Evolutionary conservation across 2,797 vertebrate genomes (phyloP).

Genomic region (Coendou prehensilis): DNA sequence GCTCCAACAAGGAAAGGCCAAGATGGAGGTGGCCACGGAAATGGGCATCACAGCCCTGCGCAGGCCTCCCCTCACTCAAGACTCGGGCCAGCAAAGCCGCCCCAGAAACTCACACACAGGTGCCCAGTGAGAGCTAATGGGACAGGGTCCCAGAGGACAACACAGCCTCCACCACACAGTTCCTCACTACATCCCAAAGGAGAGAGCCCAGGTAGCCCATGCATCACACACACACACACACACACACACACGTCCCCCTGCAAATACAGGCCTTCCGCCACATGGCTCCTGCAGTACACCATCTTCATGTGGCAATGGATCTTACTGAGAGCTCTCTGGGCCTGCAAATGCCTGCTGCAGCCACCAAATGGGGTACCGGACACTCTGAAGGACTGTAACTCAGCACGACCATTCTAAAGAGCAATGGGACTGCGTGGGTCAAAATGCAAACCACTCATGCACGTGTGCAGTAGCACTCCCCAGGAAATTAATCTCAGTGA

Average conservation of each 20-base stretch:
- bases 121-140: background rate
- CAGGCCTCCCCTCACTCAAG: background rate
- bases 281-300: background rate
- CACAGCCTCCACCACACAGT: background rate
- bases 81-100: rapidly evolving
- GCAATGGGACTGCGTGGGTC: background rate
- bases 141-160: background rate
- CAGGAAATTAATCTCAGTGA: background rate
- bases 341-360: background rate
- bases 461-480: background rate
- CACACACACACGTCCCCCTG: rapidly evolving
- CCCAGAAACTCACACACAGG: background rate
- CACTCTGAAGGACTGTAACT: background rate
- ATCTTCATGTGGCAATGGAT: background rate
- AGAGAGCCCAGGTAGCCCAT: background rate
- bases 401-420: background rate
- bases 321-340: background rate
- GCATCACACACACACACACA: no score
- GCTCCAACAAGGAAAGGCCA: conserved; percentile 19
- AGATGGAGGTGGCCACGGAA: background rate
- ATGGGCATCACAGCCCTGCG: background rate
- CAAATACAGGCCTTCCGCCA: rapidly evolving
- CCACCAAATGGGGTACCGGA: background rate
- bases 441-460: background rate
- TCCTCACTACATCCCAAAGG: background rate